Base-by-base conservation (phyloP, 2,888 invertebrate genomes). In the Aspidiotus destructor region DNA sequence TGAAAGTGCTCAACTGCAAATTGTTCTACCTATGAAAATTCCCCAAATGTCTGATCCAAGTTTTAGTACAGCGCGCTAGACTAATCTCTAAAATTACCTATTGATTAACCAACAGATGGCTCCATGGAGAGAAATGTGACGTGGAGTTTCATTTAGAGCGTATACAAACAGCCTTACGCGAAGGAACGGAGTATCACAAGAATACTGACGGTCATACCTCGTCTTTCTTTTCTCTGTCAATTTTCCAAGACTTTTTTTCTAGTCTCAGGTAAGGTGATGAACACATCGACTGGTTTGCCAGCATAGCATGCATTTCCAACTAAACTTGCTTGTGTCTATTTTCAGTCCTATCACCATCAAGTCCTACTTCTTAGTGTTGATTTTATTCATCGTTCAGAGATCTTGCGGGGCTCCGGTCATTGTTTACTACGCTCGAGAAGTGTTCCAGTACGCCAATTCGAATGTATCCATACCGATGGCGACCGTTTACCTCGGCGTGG, bases 301-400 rank as follows among this genome's bases (percentile, higher is more conserved):
- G 28, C 28, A 57, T 44, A 41, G 13, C 3, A 44, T 40, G 53
- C 55, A 55, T 61, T 61, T 42, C 16, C n/a, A 41, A n/a, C 17
- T 62, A 5, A 13, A 7, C 13, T 55, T 53, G 15, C n/a, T 1
- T 11, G 15, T 67, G 10, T 13, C 57, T 60, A 60, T 68, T 64
- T 48, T 13, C 40, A 73, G 79, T 41, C 70, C 74, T 11, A 74
- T 78, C 6, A 71, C 72, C 52, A 62, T 67, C n/a, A 73, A 73
- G 70, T 73, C 74, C 10, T 62, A 74, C 16, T 55, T 69, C n/a
- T 71, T 75, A 16, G 71, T 73, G 8, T 53, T 76, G n/a, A 74
- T 74, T n/a, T 75, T 82, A 64, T 79, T 81, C 78, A 78, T 79
- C 1, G 75, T 76, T 69, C 77, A 77, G 68, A 74, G 77, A 62